These are phyloP conservation scores for Diachasma alloeum DNA, from an alignment of 1,140 invertebrate genomes.

Conservation along the genomic window DNA sequence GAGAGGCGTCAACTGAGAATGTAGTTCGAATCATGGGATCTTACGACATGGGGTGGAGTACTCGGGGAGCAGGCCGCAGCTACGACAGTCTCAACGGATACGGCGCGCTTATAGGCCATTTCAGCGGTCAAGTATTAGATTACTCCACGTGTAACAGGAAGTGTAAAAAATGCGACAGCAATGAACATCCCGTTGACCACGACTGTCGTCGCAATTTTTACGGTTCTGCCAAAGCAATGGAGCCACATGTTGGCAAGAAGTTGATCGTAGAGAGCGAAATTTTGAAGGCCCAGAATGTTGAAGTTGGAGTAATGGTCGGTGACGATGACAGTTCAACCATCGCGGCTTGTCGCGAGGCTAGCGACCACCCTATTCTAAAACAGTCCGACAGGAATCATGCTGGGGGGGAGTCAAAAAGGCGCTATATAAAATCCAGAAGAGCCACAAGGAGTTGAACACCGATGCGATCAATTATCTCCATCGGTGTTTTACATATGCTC, in stretches of 20 bases:
- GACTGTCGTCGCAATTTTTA: conserved; percentile 8
- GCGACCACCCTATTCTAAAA: background rate
- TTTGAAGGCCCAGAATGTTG: background rate
- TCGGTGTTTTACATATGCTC: too few relatives aligned
- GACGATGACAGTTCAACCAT: conserved; percentile 9
- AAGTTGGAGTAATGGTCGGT: conserved; percentile 7
- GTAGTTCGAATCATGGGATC: background rate
- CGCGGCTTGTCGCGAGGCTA: background rate
- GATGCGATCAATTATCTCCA: background rate
- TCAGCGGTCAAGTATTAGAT: background rate
- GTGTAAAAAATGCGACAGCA: background rate
- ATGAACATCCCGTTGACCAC: background rate
- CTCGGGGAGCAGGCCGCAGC: background rate
- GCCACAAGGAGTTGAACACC: background rate
- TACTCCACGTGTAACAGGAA: background rate
- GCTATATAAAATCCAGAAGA: background rate
- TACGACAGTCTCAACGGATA: conserved; percentile 18
- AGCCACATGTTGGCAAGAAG: conserved; percentile 4
- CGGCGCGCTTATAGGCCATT: background rate
- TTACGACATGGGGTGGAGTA: conserved; percentile 18
- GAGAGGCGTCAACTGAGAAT: background rate
- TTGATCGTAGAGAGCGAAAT: too few relatives aligned
- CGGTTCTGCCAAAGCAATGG: conserved; percentile 7
- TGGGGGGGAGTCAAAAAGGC: background rate
- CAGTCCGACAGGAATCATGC: conserved; percentile 11